These are phyloP conservation scores for Disparrhopalites patrizii DNA, from an alignment of 2,888 invertebrate genomes.

Conservation along the genomic window DNA sequence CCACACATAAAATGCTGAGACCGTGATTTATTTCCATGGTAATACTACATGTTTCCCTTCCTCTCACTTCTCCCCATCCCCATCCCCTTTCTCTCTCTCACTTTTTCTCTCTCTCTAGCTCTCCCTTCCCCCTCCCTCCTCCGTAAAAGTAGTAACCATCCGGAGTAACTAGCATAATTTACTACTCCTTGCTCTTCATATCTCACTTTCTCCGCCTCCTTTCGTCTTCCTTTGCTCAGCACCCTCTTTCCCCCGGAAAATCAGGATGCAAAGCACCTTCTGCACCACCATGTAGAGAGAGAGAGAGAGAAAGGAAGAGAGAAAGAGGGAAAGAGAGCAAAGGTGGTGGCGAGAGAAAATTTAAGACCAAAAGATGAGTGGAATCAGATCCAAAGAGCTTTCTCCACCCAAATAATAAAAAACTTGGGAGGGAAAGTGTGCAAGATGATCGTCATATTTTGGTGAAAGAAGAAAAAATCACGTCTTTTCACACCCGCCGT, in stretches of 20 bases:
- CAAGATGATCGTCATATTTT: not conserved
- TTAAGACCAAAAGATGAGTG: not conserved
- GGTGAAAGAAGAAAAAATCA: too few species aligned
- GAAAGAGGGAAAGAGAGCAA: too few species aligned
- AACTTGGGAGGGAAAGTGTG: not conserved
- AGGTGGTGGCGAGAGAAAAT: too few species aligned
- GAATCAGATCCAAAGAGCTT: not conserved
- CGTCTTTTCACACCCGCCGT: not conserved
- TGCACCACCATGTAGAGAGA: not conserved
- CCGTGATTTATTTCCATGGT: not conserved
- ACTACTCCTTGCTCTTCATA: too few species aligned
- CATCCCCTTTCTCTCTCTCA: conserved; percentile 24
- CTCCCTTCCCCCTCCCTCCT: conserved; percentile 17
- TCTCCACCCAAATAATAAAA: not conserved
- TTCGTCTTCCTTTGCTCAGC: not conserved
- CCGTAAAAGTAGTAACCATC: not conserved
- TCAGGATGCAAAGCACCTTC: conserved; percentile 5
- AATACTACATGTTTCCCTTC: too few species aligned
- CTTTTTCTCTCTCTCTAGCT: too few species aligned
- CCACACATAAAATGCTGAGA: conserved; percentile 5
- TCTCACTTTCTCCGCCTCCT: too few species aligned
- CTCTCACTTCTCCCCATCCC: conserved; percentile 9
- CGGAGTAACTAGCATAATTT: not conserved
- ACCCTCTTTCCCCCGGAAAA: not conserved
- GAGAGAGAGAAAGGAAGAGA: too few species aligned